These are phyloP conservation scores for Oryzaephilus surinamensis DNA, from an alignment of 1,140 invertebrate genomes.

Conservation along the genomic window DNA sequence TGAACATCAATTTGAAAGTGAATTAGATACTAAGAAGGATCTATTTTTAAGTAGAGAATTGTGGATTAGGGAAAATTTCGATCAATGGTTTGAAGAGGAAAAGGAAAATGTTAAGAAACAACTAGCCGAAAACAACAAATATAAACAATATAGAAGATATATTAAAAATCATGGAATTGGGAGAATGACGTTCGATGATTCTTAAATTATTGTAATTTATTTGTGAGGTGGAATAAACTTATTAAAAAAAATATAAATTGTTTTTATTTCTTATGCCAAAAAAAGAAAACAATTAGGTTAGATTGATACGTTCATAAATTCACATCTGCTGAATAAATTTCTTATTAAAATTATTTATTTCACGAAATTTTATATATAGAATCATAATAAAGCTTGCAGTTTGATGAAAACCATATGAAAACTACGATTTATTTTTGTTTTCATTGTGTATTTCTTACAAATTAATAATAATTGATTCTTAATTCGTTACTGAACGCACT, in stretches of 20 bases:
- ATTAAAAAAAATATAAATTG: too few species aligned
- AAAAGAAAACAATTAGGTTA: too few species aligned
- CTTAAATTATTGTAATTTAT: constrained; percentile 32
- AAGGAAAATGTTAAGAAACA: constrained; percentile 75
- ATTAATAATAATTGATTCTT: too few species aligned
- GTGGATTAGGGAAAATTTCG: constrained; percentile 73
- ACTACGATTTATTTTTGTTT: background rate
- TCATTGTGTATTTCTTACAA: constrained; percentile 26
- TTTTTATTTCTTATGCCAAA: background rate
- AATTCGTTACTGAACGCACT: too few species aligned
- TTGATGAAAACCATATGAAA: too few species aligned
- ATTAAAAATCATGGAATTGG: constrained; percentile 70
- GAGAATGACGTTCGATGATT: constrained; percentile 72
- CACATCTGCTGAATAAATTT: too few species aligned
- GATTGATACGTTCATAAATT: too few species aligned
- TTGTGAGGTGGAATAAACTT: constrained; percentile 2
- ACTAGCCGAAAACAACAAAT: constrained; percentile 63
- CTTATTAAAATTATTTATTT: constrained; percentile 7
- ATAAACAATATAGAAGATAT: constrained; percentile 69
- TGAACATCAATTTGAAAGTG: constrained; percentile 53
- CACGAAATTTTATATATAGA: constrained; percentile 7
- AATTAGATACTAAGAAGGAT: constrained; percentile 63
- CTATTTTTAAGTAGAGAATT: constrained; percentile 65
- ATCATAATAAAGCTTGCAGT: too few species aligned
- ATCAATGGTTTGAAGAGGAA: constrained; percentile 66